Conservation (phyloP, 1,140 invertebrate species). For the Agrypnia vestita region DNA sequence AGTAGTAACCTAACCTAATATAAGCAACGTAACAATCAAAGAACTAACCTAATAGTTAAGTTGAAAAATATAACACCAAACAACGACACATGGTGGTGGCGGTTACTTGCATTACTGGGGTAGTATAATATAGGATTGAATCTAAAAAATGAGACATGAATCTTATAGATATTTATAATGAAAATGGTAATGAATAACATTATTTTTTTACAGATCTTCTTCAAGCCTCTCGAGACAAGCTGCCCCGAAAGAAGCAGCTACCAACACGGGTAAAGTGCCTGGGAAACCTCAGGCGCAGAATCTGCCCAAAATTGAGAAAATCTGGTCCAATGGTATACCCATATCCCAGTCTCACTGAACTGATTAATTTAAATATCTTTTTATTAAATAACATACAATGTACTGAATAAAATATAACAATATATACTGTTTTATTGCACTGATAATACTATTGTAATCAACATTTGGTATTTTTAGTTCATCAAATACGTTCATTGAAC, state of each 20-base stretch:
- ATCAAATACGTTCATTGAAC: no score
- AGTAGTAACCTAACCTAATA: no score
- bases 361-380: constrained; percentile 39
- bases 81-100: no score
- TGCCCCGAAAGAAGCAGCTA: constrained; percentile 63
- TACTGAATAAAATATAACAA: constrained; percentile 33
- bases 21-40: no score
- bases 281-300: constrained; percentile 46
- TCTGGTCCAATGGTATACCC: constrained; percentile 66
- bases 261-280: constrained; percentile 51
- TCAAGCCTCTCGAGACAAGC: constrained; percentile 65
- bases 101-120: no score
- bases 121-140: no score
- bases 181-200: neutral
- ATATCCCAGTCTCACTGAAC: constrained; percentile 67
- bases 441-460: no score
- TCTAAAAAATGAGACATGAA: no score
- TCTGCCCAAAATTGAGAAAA: constrained; percentile 66
- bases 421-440: neutral
- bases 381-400: constrained; percentile 33
- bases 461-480: no score
- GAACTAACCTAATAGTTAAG: no score
- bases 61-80: no score
- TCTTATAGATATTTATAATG: no score
- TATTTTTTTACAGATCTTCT: constrained; percentile 64